A percentile compares a stretch with the other conserved stretches of the same genome.
These are phyloP conservation scores for Malaclemys terrapin DNA, from an alignment of 2,113 vertebrate genomes.

Conservation along the genomic window DNA sequence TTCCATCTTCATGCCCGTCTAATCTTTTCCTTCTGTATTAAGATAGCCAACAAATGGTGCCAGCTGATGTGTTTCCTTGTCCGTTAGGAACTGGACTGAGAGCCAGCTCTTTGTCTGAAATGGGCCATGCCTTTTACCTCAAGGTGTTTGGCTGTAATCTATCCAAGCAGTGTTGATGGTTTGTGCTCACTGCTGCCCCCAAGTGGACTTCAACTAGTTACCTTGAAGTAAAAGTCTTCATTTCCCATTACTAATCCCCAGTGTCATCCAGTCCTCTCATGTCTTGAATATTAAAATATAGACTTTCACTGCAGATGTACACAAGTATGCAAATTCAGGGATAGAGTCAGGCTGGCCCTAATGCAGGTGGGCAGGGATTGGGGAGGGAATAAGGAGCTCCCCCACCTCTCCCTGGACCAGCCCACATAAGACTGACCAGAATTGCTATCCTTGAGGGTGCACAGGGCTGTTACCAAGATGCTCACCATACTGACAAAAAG, in stretches of 20 bases:
- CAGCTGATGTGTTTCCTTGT: fast-evolving
- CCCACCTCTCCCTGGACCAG: not conserved
- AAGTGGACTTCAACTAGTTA: slow-evolving; percentile 43
- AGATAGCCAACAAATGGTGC: fast-evolving
- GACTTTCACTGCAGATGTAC: not conserved
- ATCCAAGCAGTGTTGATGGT: not conserved
- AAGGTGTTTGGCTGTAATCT: not conserved
- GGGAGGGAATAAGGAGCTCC: not conserved
- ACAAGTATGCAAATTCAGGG: not conserved
- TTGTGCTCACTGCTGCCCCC: slow-evolving; percentile 32
- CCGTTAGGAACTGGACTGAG: fast-evolving
- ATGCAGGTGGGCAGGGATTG: not conserved
- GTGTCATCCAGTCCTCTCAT: not conserved
- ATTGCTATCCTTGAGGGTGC: not conserved
- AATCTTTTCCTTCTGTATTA: not conserved
- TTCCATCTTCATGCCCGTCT: not conserved
- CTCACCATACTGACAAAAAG: not conserved
- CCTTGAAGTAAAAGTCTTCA: not conserved
- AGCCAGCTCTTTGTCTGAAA: not conserved
- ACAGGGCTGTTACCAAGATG: not conserved
- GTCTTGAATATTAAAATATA: not conserved
- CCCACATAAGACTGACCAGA: not conserved
- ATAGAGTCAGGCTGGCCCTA: not conserved
- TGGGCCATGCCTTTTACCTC: fast-evolving
- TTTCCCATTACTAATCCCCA: fast-evolving